Percentiles rank a stretch among this genome's conserved stretches.
phyloP scores from a whole-genome alignment of 2,113 vertebrate species.

The Embiotoca jacksoni region DNA sequence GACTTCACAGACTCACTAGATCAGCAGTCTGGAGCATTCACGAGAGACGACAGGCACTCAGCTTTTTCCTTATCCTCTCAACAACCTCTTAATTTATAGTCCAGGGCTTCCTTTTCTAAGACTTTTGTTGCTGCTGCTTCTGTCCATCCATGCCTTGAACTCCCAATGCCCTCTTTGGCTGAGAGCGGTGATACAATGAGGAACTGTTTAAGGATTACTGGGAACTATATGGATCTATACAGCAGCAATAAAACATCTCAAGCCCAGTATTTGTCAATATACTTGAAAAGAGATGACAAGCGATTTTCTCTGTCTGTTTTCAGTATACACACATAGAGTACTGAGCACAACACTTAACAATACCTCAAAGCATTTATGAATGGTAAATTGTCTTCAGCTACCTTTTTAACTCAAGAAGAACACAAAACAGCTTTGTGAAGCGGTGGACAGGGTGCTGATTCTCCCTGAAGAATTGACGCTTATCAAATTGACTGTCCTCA shows the following conservation, averaged over 20 bases:
- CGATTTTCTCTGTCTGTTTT: background rate
- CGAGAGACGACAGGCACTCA: slow-evolving; percentile 58
- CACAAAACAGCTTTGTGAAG: slow-evolving; percentile 21
- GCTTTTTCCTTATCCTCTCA: slow-evolving; percentile 64
- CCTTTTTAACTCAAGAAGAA: slow-evolving; percentile 23
- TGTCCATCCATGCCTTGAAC: slow-evolving; percentile 23
- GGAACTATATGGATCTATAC: slow-evolving; percentile 2
- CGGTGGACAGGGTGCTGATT: slow-evolving; percentile 23
- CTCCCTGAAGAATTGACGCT: slow-evolving; percentile 32
- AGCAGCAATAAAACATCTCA: slow-evolving; percentile 3
- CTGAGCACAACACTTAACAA: background rate
- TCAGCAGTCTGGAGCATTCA: slow-evolving; percentile 73
- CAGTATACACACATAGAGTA: background rate
- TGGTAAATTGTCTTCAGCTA: background rate
- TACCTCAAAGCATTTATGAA: slow-evolving; percentile 26
- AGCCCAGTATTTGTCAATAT: background rate
- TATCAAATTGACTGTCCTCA: slow-evolving; percentile 54
- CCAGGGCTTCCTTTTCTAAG: slow-evolving; percentile 34
- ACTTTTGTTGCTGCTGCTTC: slow-evolving; percentile 25
- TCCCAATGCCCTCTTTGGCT: slow-evolving; percentile 8
- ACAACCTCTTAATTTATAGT: slow-evolving; percentile 63
- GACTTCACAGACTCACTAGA: slow-evolving; percentile 79
- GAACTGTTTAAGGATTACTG: slow-evolving; percentile 5
- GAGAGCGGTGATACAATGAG: slow-evolving; percentile 11
- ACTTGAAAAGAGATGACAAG: background rate